phyloP scores from a whole-genome alignment of 1,140 invertebrate genomes.

The Colletes latitarsis region DNA sequence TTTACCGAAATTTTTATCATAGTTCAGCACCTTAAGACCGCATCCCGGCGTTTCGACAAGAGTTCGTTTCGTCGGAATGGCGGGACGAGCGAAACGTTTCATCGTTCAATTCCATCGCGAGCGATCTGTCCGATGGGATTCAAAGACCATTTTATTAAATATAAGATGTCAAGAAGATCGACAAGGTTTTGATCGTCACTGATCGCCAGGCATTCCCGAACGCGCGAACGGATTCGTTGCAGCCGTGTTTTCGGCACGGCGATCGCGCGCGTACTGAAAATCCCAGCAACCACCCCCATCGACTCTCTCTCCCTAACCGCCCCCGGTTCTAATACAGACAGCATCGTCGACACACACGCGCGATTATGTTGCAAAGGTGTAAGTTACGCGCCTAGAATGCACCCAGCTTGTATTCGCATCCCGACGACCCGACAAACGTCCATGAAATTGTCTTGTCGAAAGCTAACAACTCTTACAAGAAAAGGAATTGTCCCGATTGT shows the following conservation, averaged over 20 bases:
- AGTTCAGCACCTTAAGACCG: no score
- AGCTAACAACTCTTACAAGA: background rate
- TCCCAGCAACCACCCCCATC: slow-evolving; percentile 68
- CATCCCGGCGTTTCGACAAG: no score
- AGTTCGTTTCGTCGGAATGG: no score
- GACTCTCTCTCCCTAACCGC: slow-evolving; percentile 51
- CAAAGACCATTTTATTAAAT: background rate
- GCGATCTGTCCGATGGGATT: background rate
- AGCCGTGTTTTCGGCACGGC: slow-evolving; percentile 67
- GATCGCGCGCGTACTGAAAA: slow-evolving; percentile 73
- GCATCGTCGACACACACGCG: slow-evolving; percentile 9
- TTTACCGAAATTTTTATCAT: no score
- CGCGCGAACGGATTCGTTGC: slow-evolving; percentile 2
- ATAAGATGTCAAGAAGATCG: no score
- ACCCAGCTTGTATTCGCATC: background rate
- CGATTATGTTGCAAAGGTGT: background rate
- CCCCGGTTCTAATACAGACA: slow-evolving; percentile 47
- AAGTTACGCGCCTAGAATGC: slow-evolving; percentile 18
- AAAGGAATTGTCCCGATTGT: no score
- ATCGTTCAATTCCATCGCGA: no score
- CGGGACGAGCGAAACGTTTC: no score
- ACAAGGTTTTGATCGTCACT: background rate
- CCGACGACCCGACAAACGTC: background rate
- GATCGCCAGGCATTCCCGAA: background rate
- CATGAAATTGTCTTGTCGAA: background rate